These are phyloP conservation scores for Camelus dromedarius DNA, from an alignment of 2,113 vertebrate species.

Conservation along the genomic window DNA sequence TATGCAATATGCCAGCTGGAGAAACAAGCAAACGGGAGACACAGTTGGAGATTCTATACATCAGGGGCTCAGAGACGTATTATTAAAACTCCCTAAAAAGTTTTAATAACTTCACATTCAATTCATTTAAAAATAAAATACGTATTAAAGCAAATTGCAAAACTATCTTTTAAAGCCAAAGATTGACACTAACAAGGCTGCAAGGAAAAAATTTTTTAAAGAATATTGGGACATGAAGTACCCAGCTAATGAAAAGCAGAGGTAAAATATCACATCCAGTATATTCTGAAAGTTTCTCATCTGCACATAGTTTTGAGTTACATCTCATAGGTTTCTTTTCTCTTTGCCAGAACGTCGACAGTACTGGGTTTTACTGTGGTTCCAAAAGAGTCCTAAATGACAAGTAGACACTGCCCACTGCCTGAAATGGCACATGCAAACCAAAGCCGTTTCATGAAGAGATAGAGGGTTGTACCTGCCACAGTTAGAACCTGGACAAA, in stretches of 20 bases:
- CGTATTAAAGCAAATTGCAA: constrained; percentile 37
- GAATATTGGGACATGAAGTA: neutral
- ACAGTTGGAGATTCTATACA: constrained; percentile 61
- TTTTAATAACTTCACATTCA: constrained; percentile 45
- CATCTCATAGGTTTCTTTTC: neutral
- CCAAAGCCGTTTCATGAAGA: neutral
- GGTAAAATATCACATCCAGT: neutral
- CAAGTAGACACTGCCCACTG: neutral
- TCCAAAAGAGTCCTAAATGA: neutral
- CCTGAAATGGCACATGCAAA: neutral
- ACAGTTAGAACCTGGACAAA: neutral
- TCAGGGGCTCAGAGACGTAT: neutral
- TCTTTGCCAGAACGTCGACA: neutral
- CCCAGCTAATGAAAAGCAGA: neutral
- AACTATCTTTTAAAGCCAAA: constrained; percentile 51
- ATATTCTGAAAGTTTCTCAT: constrained; percentile 13
- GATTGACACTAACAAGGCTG: neutral
- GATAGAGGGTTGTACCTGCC: neutral
- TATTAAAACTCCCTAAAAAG: constrained; percentile 42
- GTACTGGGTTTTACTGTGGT: neutral
- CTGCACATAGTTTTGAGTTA: neutral
- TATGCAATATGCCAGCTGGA: constrained; percentile 99
- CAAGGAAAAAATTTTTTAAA: neutral
- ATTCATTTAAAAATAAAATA: constrained; percentile 49
- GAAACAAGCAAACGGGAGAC: constrained; percentile 58